Base-by-base conservation (phyloP, 2,113 vertebrate species). In the Chaetorhynchus papuensis region DNA sequence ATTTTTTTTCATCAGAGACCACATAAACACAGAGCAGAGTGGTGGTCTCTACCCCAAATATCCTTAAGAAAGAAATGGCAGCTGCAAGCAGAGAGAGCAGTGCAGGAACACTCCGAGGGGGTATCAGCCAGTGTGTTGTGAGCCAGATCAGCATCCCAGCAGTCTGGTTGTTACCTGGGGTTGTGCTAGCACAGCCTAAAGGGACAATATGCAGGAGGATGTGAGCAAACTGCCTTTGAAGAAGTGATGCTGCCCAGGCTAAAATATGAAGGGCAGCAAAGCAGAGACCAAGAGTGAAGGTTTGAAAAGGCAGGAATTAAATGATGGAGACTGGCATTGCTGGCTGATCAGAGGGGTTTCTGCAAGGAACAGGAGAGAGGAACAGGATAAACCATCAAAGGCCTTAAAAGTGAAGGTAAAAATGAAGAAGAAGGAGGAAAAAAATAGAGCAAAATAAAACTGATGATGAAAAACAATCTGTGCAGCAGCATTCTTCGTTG, bases 121-220 rank as follows among this genome's bases (percentile, higher is more conserved):
- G 2, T 3, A 12, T 9, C 14, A 16, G 56, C 33, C 31, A 28
- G n/a, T 5, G 1, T 5, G 39, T 3, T 37, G 23, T 4, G 30
- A 6, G 5, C 35, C 49, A 39, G 17, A 17, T 14, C 39, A 11
- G 37, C 22, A 10, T 26, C 45, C 69, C 66, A 87, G 91, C 68
- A 65, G 17, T 17, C 9, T 31, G 6, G 20, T 22, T 33, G 39
- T 52, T 26, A 19, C 52, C 84, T 3, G 2, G 23, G 28, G 28
- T 30, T 59, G 68, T 77, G 50, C 33, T 49, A 24, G 20, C 39
- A 4, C 28, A 45, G 61, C 80, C 31, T 35, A 23, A 20, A 89
- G 66, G 68, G 52, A 83, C 39, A 42, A 20, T 6, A 6, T 4
- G 35, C 39, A 39, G 87, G 42, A 87, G 87, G 39, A 27, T 33